Percentiles rank a stretch among this genome's conserved stretches.
phyloP scores from a whole-genome alignment of 2,113 vertebrate genomes.

The Dipodomys spectabilis region DNA sequence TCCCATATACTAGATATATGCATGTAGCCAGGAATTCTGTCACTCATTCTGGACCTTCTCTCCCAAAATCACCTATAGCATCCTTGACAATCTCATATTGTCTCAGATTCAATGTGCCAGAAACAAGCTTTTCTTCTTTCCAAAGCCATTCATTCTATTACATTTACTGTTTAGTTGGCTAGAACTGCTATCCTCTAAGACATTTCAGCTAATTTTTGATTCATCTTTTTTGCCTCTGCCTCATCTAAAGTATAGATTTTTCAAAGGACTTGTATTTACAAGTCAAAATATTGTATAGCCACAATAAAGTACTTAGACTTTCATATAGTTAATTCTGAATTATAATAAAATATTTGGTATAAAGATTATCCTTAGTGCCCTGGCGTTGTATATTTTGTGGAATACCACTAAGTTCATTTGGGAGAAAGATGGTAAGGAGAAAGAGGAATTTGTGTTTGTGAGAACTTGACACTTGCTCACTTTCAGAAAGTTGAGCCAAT shows the following conservation, averaged over 20 bases:
- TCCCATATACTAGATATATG: neutral
- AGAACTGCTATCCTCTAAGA: neutral
- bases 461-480: neutral
- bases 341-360: constrained; percentile 24
- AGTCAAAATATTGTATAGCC: neutral
- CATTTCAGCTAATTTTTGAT: neutral
- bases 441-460: neutral
- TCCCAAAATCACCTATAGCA: neutral
- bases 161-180: neutral
- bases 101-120: neutral
- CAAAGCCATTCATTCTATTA: neutral
- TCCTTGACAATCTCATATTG: neutral
- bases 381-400: neutral
- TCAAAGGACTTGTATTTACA: neutral
- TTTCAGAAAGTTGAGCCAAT: neutral
- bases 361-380: neutral
- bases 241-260: constrained; percentile 1
- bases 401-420: neutral
- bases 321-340: neutral
- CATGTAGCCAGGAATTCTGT: neutral
- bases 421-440: neutral
- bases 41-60: neutral
- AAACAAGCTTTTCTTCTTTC: constrained; percentile 13
- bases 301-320: constrained; percentile 24
- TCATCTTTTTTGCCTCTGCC: constrained; percentile 17